phyloP scores from a whole-genome alignment of 1,140 invertebrate species.

The Drosophila yakuba region DNA sequence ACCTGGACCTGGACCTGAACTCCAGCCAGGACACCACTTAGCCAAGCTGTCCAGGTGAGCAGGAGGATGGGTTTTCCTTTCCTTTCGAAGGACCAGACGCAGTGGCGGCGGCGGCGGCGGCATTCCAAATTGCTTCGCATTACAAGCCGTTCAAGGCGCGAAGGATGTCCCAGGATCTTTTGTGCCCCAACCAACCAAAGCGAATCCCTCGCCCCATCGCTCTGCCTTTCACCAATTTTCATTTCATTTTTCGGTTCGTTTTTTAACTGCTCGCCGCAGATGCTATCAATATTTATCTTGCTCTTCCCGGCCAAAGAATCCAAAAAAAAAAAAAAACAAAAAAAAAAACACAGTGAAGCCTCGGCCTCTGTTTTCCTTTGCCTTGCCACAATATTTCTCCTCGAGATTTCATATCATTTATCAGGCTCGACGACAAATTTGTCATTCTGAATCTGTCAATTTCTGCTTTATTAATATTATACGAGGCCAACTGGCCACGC shows the following conservation, averaged over 20 bases:
- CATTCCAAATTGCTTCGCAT: conserved; percentile 71
- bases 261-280: conserved; percentile 74
- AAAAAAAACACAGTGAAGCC: not conserved
- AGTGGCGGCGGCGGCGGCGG: not conserved
- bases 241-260: conserved; percentile 61
- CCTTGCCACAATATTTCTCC: conserved; percentile 74
- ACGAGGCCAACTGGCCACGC: conserved; percentile 46
- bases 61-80: not conserved
- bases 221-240: conserved; percentile 38
- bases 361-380: conserved; percentile 18
- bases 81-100: not conserved
- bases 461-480: conserved; percentile 83
- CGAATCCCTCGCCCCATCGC: not conserved
- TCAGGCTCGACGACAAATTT: conserved; percentile 82
- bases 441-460: conserved; percentile 83
- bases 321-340: not conserved
- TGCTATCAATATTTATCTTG: conserved; percentile 79
- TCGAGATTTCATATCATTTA: conserved; percentile 79
- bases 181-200: conserved; percentile 11
- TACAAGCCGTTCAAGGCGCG: conserved; percentile 59
- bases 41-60: conserved; percentile 34
- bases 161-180: conserved; percentile 47
- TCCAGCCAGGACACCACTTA: conserved; percentile 55
- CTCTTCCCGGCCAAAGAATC: conserved; percentile 1
- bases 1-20: conserved; percentile 10